A percentile compares a stretch with the other conserved stretches of the same genome.
These are phyloP conservation scores for Reinhardtius hippoglossoides DNA, from an alignment of 2,113 vertebrate genomes.

Conservation along the genomic window DNA sequence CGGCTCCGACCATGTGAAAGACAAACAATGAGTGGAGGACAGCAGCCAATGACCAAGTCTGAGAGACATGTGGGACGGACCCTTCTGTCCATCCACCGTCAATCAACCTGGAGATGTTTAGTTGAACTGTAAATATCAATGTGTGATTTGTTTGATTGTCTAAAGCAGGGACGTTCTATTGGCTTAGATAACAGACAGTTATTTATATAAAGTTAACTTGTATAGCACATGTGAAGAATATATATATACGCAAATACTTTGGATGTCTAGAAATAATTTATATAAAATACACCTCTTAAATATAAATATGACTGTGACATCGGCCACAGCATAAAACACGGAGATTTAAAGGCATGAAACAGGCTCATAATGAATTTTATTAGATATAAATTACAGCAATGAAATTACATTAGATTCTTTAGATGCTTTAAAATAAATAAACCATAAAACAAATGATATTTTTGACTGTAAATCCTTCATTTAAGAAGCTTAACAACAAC, in stretches of 20 bases:
- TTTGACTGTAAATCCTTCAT: neutral
- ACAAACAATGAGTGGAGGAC: constrained; percentile 50
- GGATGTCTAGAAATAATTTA: neutral
- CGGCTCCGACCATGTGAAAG: constrained; percentile 67
- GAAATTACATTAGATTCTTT: neutral
- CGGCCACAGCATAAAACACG: too few relatives aligned
- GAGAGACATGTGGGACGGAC: constrained; percentile 3
- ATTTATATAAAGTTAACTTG: neutral
- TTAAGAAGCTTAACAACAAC: neutral
- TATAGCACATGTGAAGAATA: too few relatives aligned
- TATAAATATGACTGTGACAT: too few relatives aligned
- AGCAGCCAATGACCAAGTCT: constrained; percentile 23
- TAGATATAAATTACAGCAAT: too few relatives aligned
- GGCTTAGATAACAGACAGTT: neutral
- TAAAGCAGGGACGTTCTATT: neutral
- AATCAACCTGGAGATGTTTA: constrained; percentile 1
- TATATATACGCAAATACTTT: neutral
- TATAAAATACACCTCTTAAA: neutral
- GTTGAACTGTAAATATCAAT: constrained; percentile 48
- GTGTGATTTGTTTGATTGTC: constrained; percentile 29
- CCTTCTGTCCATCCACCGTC: constrained; percentile 1
- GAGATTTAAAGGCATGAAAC: too few relatives aligned
- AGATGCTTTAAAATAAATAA: neutral
- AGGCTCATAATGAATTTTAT: too few relatives aligned
- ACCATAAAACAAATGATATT: neutral